Evolutionary conservation across 2,113 vertebrate genomes (phyloP).

Genomic region (Nipponia nippon): DNA sequence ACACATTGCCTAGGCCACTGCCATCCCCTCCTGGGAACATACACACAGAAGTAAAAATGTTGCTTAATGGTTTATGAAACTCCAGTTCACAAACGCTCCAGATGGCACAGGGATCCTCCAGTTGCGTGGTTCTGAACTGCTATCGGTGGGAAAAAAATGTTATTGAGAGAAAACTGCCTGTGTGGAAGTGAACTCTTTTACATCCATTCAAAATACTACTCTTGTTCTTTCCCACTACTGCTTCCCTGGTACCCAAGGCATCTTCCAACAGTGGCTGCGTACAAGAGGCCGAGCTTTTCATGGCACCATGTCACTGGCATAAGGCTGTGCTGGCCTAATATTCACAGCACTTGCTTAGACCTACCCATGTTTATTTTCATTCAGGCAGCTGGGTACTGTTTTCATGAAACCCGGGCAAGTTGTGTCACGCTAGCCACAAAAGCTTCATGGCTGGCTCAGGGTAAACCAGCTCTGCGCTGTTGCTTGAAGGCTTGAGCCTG

Average conservation of each 20-base stretch:
- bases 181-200: background rate
- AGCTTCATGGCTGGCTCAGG: background rate
- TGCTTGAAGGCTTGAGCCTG: fast-evolving
- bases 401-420: background rate
- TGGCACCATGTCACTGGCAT: fast-evolving
- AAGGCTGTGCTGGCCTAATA: background rate
- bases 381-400: background rate
- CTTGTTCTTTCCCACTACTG: background rate
- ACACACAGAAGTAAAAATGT: background rate
- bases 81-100: background rate
- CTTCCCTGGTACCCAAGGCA: background rate
- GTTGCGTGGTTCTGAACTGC: background rate
- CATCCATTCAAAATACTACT: background rate
- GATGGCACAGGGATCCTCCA: background rate
- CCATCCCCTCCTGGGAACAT: background rate
- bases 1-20: background rate
- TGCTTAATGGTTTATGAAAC: background rate
- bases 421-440: background rate
- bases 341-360: background rate
- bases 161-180: background rate
- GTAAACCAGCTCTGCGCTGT: background rate
- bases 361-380: background rate
- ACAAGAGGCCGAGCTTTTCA: background rate
- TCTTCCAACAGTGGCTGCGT: background rate
- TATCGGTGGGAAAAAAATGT: background rate